Percentiles rank a stretch among this genome's conserved stretches.
Conservation (phyloP, 2,888 invertebrate species). For the Diplolepis rosae region DNA sequence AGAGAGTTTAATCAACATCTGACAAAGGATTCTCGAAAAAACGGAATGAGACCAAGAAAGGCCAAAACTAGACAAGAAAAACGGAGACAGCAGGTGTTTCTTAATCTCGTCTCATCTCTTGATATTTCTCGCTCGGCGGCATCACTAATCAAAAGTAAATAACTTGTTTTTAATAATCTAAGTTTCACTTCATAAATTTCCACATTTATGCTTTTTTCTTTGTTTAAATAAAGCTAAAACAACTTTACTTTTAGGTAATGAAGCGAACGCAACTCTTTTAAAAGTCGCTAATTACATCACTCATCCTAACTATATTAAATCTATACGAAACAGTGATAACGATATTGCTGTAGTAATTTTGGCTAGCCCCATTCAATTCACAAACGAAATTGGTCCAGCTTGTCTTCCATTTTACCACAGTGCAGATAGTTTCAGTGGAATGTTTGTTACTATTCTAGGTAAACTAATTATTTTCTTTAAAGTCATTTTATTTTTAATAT, state of each 20-base stretch:
- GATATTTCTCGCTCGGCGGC: too few species aligned
- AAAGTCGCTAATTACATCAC: slow-evolving; percentile 64
- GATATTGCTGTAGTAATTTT: slow-evolving; percentile 76
- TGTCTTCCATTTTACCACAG: slow-evolving; percentile 78
- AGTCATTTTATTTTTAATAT: neutral
- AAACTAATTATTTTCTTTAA: slow-evolving; percentile 35
- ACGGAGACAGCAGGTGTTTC: too few species aligned
- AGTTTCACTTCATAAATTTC: too few species aligned
- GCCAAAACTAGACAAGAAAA: too few species aligned
- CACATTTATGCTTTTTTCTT: too few species aligned
- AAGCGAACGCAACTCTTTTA: slow-evolving; percentile 75
- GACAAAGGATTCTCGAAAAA: too few species aligned
- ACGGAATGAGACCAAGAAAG: too few species aligned
- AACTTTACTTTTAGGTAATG: slow-evolving; percentile 72
- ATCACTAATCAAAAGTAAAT: too few species aligned
- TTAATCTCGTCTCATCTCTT: too few species aligned
- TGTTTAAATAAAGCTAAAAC: neutral
- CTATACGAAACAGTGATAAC: slow-evolving; percentile 57
- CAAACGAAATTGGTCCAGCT: slow-evolving; percentile 76
- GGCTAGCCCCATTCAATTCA: slow-evolving; percentile 72
- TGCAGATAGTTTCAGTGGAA: slow-evolving; percentile 58
- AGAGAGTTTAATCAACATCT: too few species aligned
- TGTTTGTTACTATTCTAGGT: slow-evolving; percentile 63
- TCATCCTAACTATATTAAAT: slow-evolving; percentile 73
- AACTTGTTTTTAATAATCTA: too few species aligned